Percentiles rank a stretch among this genome's conserved stretches.
Conservation (phyloP, 1,140 invertebrate genomes). For the Camponotus pennsylvanicus region DNA sequence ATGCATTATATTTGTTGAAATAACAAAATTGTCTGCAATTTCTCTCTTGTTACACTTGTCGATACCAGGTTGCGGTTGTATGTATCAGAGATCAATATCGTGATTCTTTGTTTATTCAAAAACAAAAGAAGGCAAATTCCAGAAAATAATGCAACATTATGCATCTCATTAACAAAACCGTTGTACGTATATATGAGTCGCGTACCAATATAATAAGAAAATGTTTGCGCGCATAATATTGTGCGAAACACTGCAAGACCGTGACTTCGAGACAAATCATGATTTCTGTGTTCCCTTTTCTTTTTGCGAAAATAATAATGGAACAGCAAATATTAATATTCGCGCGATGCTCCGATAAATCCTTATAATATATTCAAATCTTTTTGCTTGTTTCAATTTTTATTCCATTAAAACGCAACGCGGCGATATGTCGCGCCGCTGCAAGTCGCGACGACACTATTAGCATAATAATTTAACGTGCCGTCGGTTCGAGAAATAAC, state of each 20-base stretch:
- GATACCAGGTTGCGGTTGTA: not conserved
- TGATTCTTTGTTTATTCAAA: slow-evolving; percentile 11
- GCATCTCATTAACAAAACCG: not conserved
- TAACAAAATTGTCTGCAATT: too few species aligned
- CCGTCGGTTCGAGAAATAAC: slow-evolving; percentile 63
- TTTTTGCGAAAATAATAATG: slow-evolving; percentile 11
- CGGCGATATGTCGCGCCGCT: slow-evolving; percentile 46
- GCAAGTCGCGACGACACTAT: slow-evolving; percentile 45
- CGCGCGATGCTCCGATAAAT: not conserved
- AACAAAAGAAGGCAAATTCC: not conserved
- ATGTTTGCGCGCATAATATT: slow-evolving; percentile 8
- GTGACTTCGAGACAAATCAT: not conserved
- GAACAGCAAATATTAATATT: slow-evolving; percentile 11
- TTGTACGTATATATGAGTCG: too few species aligned
- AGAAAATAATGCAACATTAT: not conserved
- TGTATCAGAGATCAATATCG: not conserved
- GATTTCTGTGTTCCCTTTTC: too few species aligned
- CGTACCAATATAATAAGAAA: not conserved
- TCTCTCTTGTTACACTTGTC: not conserved
- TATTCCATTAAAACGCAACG: slow-evolving; percentile 44
- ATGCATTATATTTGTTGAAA: slow-evolving; percentile 8
- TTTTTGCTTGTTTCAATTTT: slow-evolving; percentile 50
- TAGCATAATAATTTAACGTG: slow-evolving; percentile 64
- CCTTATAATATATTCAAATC: slow-evolving; percentile 9
- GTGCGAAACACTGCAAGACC: not conserved